Base-by-base conservation (phyloP, 1,140 invertebrate species). In the Drosophila pseudoobscura region DNA sequence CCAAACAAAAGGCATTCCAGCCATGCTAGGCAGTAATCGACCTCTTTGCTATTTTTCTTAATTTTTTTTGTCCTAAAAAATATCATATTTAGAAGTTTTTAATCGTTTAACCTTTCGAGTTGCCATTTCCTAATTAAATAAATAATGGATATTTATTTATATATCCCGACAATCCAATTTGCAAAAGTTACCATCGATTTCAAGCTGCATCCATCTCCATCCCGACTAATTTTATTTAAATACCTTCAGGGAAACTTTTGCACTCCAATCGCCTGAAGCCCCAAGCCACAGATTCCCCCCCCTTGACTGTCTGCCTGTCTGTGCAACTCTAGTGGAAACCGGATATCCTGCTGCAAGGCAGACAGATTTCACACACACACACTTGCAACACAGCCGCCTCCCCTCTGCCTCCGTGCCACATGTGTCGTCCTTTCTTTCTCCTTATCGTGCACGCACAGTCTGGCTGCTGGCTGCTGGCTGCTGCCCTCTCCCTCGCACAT, bases 321-420 rank as follows among this genome's bases (percentile, higher is more conserved):
- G 77, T 77, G 31, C 22, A 24, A 29, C 60, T 85, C 49, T 72
- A 75, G 73, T 85, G 47, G 71, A 66, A 82, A 88, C 71, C 82
- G 82, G 82, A 88, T 83, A 88, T 87, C 83, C 82, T 78, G 83
- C 75, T 88, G 75, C 82, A 71, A 41, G 61, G 71, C 82, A 85
- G 80, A 87, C 80, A 70, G 45, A 50, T 39, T 53, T 52, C 29
- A 59, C 51, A 50, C 39, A 50, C 39, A 29, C 20, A 60, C 44
- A 56, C 59, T 44, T 84, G 80, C 79, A 84, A 39, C 61, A 24
- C 49, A 31, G 31, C 43, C 47, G 24, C 39, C 45, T 31, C 39
- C 55, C 54, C 66, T 53, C 54, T 46, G 41, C 43, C 44, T 45
- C 53, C 50, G 47, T 45, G 49, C 50, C 47, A 26, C 35, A 22